A percentile compares a stretch with the other conserved stretches of the same genome.
These are phyloP conservation scores for Aldabrachelys gigantea DNA, from an alignment of 2,113 vertebrate species.

Conservation along the genomic window DNA sequence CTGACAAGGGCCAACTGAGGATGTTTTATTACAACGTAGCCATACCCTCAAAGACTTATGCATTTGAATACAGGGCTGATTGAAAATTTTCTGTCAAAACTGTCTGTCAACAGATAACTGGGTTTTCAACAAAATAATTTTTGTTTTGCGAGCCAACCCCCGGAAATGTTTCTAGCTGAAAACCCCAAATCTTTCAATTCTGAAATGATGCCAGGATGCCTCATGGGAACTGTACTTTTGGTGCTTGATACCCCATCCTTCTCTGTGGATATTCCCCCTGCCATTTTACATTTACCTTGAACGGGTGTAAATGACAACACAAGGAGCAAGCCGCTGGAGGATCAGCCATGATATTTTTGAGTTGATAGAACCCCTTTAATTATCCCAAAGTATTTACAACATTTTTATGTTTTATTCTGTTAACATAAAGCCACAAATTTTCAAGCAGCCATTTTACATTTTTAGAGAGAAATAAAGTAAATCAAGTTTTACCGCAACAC, in stretches of 20 bases:
- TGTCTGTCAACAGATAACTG: neutral
- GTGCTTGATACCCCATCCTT: neutral
- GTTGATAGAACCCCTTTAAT: neutral
- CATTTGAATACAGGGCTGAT: neutral
- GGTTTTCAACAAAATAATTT: neutral
- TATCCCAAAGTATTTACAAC: neutral
- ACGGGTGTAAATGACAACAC: neutral
- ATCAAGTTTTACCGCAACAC: neutral
- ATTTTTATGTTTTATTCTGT: neutral
- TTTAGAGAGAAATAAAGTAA: constrained; percentile 23
- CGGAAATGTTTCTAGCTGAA: neutral
- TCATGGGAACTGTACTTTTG: neutral
- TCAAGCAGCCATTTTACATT: neutral
- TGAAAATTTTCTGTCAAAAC: neutral
- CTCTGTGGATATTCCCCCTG: neutral
- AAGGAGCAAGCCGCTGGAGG: neutral
- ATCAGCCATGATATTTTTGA: neutral
- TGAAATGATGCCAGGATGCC: neutral
- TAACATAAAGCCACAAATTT: neutral
- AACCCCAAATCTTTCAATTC: neutral
- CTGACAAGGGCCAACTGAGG: neutral
- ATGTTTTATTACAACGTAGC: neutral
- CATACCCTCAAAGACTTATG: neutral
- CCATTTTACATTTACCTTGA: neutral
- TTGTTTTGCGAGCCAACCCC: neutral